Evolutionary conservation across 2,888 invertebrate species (phyloP), one percentile per base, ranked within the genome.

Genomic region (Allolobophora icterica): DNA sequence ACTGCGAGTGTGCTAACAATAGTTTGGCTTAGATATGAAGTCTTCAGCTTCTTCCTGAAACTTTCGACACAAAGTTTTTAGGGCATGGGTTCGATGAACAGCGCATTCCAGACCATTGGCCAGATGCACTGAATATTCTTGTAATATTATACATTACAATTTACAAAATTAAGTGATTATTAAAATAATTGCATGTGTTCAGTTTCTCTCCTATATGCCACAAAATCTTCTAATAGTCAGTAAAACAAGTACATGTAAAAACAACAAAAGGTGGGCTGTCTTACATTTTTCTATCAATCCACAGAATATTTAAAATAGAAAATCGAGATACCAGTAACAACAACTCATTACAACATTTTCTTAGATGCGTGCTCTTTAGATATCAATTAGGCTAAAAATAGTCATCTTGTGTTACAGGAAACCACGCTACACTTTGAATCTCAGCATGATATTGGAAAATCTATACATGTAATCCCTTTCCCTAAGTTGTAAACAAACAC

Each of bases 291-390:
- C 30, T n/a, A 71, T 71, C 71, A 71, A 71, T n/a, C n/a, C 71
- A 71, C n/a, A 71, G 30, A 71, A 71, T 71, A 71, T 71, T 71
- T 71, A 71, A 71, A 71, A 71, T 71, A n/a, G 30, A 71, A 71
- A 71, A 71, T 71, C 30, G 71, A 71, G 71, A 71, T 71, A 71
- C 71, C n/a, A 71, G n/a, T 52, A 17, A 71, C 71, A 17, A 71
- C 71, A 71, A n/a, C 11, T 71, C 71, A 71, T n/a, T 2, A 52
- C 52, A 52, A 52, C 21, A 52, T 21, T 21, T 52, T 52, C 52
- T 71, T 71, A 71, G 71, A 71, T 71, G 30, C 1, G 4, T 71
- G 71, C 71, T 71, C 71, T 71, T 71, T 71, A 71, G n/a, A n/a
- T 71, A n/a, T 71, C 24, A 24, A 30, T 24, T 30, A 71, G 5